Conservation (phyloP, 2,113 vertebrate species). For the Pteropus alecto region DNA sequence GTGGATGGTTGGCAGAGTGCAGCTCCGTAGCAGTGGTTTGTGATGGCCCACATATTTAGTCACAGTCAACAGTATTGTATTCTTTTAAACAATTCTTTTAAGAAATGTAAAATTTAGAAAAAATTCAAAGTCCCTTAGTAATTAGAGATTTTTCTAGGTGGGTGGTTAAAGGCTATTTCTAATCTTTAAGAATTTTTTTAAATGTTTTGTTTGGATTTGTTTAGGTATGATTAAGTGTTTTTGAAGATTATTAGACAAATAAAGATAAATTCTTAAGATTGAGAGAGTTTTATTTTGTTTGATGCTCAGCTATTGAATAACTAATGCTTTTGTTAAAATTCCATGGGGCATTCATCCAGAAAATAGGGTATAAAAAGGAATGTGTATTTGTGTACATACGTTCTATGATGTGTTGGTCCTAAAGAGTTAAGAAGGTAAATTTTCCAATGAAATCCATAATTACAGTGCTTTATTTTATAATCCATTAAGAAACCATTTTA, state of each 20-base stretch:
- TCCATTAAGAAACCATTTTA: conserved; percentile 34
- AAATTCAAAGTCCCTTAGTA: neutral
- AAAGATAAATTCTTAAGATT: conserved; percentile 20
- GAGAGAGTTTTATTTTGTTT: conserved; percentile 34
- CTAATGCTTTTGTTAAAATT: conserved; percentile 56
- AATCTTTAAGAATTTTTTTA: neutral
- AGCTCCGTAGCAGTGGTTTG: neutral
- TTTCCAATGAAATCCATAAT: conserved; percentile 40
- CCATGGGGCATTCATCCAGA: neutral
- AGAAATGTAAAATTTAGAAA: conserved; percentile 8
- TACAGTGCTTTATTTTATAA: conserved; percentile 18
- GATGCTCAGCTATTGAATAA: conserved; percentile 40
- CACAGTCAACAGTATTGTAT: neutral
- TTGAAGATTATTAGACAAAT: conserved; percentile 32
- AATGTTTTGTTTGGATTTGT: neutral
- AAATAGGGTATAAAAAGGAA: conserved; percentile 4
- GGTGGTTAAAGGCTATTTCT: neutral
- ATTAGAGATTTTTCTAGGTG: neutral
- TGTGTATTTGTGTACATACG: neutral
- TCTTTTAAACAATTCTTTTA: neutral
- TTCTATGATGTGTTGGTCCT: neutral
- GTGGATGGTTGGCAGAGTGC: neutral
- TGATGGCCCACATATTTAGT: neutral
- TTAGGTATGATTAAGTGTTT: conserved; percentile 6
- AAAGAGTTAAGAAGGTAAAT: conserved; percentile 43